Conservation (phyloP, 2,797 vertebrate species). For the Cynopterus sphinx region DNA sequence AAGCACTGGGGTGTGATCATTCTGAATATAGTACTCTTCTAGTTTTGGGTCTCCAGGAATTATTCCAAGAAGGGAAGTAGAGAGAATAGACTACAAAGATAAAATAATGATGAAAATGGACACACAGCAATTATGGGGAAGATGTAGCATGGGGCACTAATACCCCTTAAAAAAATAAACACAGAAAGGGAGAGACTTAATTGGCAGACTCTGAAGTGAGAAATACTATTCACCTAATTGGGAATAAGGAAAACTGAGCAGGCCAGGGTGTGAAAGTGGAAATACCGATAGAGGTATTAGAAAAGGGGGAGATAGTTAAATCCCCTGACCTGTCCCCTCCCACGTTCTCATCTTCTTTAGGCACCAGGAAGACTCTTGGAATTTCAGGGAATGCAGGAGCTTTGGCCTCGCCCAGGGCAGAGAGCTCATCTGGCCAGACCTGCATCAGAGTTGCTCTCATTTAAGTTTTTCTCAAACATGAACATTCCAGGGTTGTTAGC, state of each 20-base stretch:
- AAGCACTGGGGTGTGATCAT: conserved; percentile 70
- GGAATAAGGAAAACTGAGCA: background rate
- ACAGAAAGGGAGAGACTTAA: background rate
- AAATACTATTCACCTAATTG: background rate
- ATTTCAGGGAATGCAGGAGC: background rate
- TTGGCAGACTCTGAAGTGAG: background rate
- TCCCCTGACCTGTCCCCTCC: background rate
- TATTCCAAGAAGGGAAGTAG: conserved; percentile 63
- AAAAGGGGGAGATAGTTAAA: background rate
- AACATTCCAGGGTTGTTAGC: background rate
- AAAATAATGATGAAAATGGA: conserved; percentile 58
- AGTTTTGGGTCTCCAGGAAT: conserved; percentile 74
- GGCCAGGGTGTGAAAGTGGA: background rate
- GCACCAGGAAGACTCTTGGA: background rate
- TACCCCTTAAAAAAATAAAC: background rate
- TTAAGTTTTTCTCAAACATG: background rate
- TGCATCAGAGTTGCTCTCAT: background rate
- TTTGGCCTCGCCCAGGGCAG: background rate
- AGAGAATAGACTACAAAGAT: conserved; percentile 48
- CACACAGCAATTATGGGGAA: background rate
- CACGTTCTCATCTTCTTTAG: background rate
- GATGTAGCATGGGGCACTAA: background rate
- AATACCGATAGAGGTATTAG: too few species aligned
- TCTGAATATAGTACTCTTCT: conserved; percentile 68
- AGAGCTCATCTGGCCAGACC: background rate